phyloP scores from a whole-genome alignment of 2,797 vertebrate genomes.

The Periophthalmus magnuspinnatus region DNA sequence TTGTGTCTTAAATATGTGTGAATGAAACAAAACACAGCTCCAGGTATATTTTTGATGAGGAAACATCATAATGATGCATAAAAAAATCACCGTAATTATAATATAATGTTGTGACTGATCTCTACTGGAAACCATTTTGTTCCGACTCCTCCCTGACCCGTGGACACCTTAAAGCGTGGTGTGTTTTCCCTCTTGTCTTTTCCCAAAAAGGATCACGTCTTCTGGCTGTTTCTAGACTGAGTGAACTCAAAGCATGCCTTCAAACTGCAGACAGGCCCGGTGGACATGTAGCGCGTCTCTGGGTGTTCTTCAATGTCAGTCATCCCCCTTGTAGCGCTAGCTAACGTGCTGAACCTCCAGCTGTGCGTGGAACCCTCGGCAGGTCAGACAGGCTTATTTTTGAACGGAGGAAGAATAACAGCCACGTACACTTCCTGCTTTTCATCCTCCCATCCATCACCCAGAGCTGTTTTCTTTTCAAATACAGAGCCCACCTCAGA shows the following conservation, averaged over 20 bases:
- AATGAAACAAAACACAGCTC: too few species aligned
- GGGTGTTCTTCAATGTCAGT: conserved; percentile 36
- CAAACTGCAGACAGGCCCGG: neutral
- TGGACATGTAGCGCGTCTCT: conserved; percentile 4
- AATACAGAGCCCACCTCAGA: conserved; percentile 40
- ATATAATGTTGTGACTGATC: neutral
- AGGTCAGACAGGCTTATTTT: conserved; percentile 45
- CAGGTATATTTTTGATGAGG: too few species aligned
- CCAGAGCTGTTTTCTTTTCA: conserved; percentile 56
- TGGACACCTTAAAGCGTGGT: conserved; percentile 11
- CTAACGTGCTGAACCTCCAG: conserved; percentile 43
- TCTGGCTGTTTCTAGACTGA: conserved; percentile 22
- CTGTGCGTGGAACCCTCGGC: conserved; percentile 25
- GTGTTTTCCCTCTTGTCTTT: conserved; percentile 16
- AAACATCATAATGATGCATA: too few species aligned
- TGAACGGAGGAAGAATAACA: conserved; percentile 52
- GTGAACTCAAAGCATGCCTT: conserved; percentile 12
- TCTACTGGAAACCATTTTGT: conserved; percentile 22
- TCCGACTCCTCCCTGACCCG: conserved; percentile 14
- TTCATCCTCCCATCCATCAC: conserved; percentile 34
- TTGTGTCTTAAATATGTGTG: too few species aligned
- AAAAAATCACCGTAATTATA: too few species aligned
- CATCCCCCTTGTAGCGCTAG: conserved; percentile 16
- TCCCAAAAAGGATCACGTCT: conserved; percentile 22
- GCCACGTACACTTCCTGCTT: conserved; percentile 17